A percentile compares a stretch with the other conserved stretches of the same genome.
Evolutionary conservation across 2,797 vertebrate species (phyloP).

Genomic region (Acanthurus tractus): DNA sequence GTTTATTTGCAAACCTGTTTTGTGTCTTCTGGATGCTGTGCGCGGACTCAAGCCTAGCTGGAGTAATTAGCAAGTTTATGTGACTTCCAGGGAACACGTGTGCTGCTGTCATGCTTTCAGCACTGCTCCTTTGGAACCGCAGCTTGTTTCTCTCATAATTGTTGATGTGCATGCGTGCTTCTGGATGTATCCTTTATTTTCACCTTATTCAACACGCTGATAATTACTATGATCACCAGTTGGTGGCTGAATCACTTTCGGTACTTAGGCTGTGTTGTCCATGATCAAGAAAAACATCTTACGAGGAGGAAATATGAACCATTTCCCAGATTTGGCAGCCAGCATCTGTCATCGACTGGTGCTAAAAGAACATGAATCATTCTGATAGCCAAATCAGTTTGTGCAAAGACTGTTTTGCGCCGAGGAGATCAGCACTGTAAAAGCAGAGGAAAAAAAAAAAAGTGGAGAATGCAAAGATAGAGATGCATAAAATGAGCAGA

Average conservation of each 20-base stretch:
- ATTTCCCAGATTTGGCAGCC: constrained; percentile 34
- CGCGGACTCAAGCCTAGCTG: constrained; percentile 48
- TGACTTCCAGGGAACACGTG: constrained; percentile 50
- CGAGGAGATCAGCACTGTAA: constrained; percentile 12
- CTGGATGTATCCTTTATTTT: constrained; percentile 5
- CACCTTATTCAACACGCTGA: constrained; percentile 17
- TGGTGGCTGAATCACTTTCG: constrained; percentile 10
- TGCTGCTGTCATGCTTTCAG: constrained; percentile 46
- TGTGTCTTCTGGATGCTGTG: constrained; percentile 34
- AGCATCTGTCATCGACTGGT: constrained; percentile 24
- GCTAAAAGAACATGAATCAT: constrained; percentile 25
- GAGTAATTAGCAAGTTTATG: constrained; percentile 71
- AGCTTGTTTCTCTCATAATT: constrained; percentile 42
- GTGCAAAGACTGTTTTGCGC: constrained; percentile 22
- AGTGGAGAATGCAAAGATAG: constrained; percentile 34
- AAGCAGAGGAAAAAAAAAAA: constrained; percentile 10
- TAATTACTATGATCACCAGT: constrained; percentile 15
- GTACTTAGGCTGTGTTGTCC: constrained; percentile 17
- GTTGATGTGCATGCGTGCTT: background rate
- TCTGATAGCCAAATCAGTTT: constrained; percentile 29
- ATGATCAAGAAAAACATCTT: constrained; percentile 16
- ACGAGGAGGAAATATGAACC: constrained; percentile 35
- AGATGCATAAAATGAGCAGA: constrained; percentile 49
- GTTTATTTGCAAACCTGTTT: constrained; percentile 61
- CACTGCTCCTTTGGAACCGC: constrained; percentile 46